Evolutionary conservation across 2,797 vertebrate species (phyloP), one percentile per base, ranked within the genome.

Genomic region (Tokudaia muenninki): DNA sequence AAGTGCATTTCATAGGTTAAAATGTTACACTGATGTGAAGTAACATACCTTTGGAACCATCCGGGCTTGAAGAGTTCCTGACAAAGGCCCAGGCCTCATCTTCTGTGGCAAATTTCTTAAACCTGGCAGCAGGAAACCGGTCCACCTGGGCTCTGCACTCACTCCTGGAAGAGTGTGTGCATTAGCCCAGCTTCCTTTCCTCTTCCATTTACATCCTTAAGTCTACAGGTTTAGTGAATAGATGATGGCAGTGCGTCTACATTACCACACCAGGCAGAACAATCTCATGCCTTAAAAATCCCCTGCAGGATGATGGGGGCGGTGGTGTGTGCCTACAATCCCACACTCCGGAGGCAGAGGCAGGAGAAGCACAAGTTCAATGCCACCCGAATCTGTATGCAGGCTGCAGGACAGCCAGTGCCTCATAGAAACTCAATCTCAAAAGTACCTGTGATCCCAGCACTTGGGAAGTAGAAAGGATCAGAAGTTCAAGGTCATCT

Each of bases 31-130:
- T 0, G 12, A 14, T 0, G 0, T 65, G 1, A 50, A 9, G 6
- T 0, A 34, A 78, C 72, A 59, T 97, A 98, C 98, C 97, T 97
- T 90, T 75, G 0, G 96, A 82, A 61, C 6, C 29, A 0, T 24
- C 87, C 1, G 17, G 96, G 80, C 87, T 52, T 0, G 19, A 21
- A 13, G 97, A 74, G 65, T 22, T 93, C 10, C 82, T 91, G 98
- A 99, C 98, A 84, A 99, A 99, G 0, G 98, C 98, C 99, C 99
- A 99, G 44, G 99, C 99, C 0, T 99, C 99, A 78, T 98, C 98
- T 97, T 99, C 99, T 0, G 98, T 98, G 0, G 97, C 98, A 98
- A 99, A 99, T 98, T 99, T 99, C 98, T 99, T 99, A 95, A 98
- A 99, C 11, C 98, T 97, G 6, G 99, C 99, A 0, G 94, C 92